phyloP scores from a whole-genome alignment of 2,888 invertebrate genomes.

The Drosophila nr. medialis region DNA sequence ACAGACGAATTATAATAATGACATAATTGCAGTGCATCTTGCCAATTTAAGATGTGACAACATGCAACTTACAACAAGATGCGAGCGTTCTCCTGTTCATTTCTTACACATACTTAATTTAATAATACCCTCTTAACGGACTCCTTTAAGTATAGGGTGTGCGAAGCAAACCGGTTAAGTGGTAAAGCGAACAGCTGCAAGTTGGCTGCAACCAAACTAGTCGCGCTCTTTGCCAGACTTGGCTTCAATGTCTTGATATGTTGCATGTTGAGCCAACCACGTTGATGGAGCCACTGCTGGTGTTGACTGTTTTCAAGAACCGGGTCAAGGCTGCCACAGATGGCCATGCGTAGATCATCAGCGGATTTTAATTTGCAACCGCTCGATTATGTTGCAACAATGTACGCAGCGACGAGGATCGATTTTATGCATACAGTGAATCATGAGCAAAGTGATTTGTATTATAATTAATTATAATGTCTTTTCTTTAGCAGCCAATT shows the following conservation, averaged over 20 bases:
- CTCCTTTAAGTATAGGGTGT: slow-evolving; percentile 14
- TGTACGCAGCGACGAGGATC: background rate
- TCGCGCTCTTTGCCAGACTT: slow-evolving; percentile 44
- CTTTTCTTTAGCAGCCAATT: background rate
- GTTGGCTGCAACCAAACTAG: slow-evolving; percentile 37
- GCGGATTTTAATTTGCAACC: slow-evolving; percentile 38
- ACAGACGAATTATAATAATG: background rate
- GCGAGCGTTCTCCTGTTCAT: background rate
- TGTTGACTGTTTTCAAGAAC: slow-evolving; percentile 63
- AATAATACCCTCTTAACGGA: background rate
- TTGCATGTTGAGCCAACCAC: slow-evolving; percentile 49
- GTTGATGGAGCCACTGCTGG: slow-evolving; percentile 20
- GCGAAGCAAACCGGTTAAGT: slow-evolving; percentile 44
- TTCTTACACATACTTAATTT: background rate
- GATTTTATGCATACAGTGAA: slow-evolving; percentile 1
- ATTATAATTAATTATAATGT: background rate
- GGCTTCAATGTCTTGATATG: slow-evolving; percentile 42
- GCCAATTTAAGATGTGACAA: background rate
- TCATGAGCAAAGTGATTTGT: slow-evolving; percentile 6
- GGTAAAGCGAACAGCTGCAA: slow-evolving; percentile 57
- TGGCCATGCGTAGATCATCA: slow-evolving; percentile 65
- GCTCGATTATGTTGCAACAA: slow-evolving; percentile 50
- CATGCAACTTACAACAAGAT: background rate
- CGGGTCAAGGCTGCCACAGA: slow-evolving; percentile 69
- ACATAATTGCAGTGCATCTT: background rate